Evolutionary conservation across 2,797 vertebrate genomes (phyloP), one percentile per base, ranked within the genome.

Genomic region (Selene dorsalis): DNA sequence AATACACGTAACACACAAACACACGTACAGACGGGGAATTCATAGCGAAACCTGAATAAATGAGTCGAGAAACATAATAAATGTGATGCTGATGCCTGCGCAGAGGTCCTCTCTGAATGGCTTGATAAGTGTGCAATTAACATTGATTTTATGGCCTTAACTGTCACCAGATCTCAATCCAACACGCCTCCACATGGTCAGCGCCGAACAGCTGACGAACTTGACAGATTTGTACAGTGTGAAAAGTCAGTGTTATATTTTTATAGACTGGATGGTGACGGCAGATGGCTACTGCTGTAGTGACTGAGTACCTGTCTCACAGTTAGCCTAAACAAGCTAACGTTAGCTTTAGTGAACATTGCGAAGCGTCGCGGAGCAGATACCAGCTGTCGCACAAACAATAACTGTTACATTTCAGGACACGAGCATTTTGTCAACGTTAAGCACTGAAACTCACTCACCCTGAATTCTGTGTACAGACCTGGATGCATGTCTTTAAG

Each of bases 1-100:
- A 67, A 18, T 72, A 43, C 1, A 18, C 50, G 56, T 61, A 28
- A 35, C 22, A 38, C 59, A 78, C 22, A 62, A 59, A 74, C 35
- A 14, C 10, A 68, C 38, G 39, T 10, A 10, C 24, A 30, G 39
- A 52, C 57, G 7, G 18, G 16, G 17, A 43, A 43, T 43, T 43
- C 4, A 43, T 4, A 4, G 12, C 14, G 2, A 7, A 1, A 45
- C 16, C 16, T 18, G 16, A n/a, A 10, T 48, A n/a, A 48, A 48
- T 48, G 18, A n/a, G 47, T n/a, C 18, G 1, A 48, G 47, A 48
- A 48, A 9, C 7, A 20, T 47, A 47, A 48, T 3, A 20, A 48
- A 48, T 48, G 47, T 20, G 20, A 9, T 10, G 3, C 3, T 7
- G 45, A n/a, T 10, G 47, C 9, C 18, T 50, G 20, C 47, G 22